Evolutionary conservation across 2,797 vertebrate species (phyloP).

Genomic region (Takifugu rubripes): DNA sequence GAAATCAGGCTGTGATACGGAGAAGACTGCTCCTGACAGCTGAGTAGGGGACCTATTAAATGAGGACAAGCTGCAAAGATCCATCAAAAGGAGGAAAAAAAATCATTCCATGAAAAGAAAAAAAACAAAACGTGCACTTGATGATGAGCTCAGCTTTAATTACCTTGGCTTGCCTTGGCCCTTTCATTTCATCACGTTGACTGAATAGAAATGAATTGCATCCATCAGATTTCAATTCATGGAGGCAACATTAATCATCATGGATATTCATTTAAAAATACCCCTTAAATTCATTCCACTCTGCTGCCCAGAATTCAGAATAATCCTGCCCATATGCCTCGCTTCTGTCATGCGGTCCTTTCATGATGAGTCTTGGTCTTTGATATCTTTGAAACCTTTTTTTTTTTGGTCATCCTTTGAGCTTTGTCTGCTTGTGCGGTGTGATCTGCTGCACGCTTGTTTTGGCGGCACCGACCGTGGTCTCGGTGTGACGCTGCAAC

Average conservation of each 20-base stretch:
- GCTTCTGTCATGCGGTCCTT: slow-evolving; percentile 61
- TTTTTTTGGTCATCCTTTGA: slow-evolving; percentile 66
- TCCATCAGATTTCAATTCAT: background rate
- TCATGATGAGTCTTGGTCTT: slow-evolving; percentile 57
- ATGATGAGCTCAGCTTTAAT: slow-evolving; percentile 4
- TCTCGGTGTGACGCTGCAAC: slow-evolving; percentile 56
- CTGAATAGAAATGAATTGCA: background rate
- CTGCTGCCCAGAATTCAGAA: background rate
- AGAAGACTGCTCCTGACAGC: too few species aligned
- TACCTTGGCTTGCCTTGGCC: background rate
- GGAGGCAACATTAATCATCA: background rate
- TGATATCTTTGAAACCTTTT: slow-evolving; percentile 64
- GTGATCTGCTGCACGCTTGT: slow-evolving; percentile 34
- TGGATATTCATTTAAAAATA: background rate
- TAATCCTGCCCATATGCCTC: slow-evolving; percentile 25
- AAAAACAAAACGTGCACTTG: too few species aligned
- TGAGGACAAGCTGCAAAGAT: too few species aligned
- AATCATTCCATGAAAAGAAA: too few species aligned
- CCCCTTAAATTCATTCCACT: background rate
- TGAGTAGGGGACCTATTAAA: too few species aligned
- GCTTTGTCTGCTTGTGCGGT: slow-evolving; percentile 45
- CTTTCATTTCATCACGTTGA: background rate
- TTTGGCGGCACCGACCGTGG: slow-evolving; percentile 47
- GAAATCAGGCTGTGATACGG: too few species aligned
- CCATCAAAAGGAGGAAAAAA: too few species aligned